Percentiles rank a stretch among this genome's conserved stretches.
Conservation (phyloP, 2,797 vertebrate genomes). For the Sitta carolinensis region DNA sequence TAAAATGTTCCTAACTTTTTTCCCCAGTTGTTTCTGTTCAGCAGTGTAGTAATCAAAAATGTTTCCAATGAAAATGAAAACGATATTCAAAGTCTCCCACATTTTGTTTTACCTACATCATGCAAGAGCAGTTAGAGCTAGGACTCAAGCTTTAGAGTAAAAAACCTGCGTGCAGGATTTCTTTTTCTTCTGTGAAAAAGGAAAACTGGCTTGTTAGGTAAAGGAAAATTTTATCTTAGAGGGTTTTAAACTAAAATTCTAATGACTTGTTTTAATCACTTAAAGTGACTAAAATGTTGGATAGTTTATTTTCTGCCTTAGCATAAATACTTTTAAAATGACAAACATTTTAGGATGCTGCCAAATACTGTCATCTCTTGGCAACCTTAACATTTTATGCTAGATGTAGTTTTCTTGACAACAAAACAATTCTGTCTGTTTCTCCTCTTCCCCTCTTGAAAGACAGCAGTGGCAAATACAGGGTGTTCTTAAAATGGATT, state of each 20-base stretch:
- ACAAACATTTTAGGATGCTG: conserved; percentile 78
- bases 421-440: conserved; percentile 69
- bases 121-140: neutral
- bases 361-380: conserved; percentile 81
- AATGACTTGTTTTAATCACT: conserved; percentile 72
- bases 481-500: conserved; percentile 54
- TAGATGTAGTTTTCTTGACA: conserved; percentile 79
- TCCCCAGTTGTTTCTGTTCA: conserved; percentile 18
- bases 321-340: conserved; percentile 81
- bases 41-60: conserved; percentile 49
- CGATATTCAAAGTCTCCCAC: conserved; percentile 48
- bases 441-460: conserved; percentile 52
- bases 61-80: conserved; percentile 74
- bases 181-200: neutral
- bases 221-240: conserved; percentile 46
- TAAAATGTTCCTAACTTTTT: conserved; percentile 37
- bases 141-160: conserved; percentile 35
- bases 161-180: neutral
- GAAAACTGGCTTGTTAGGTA: conserved; percentile 27
- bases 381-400: conserved; percentile 71
- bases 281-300: conserved; percentile 74
- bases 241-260: conserved; percentile 62
- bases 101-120: conserved; percentile 52
- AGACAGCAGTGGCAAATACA: conserved; percentile 63
- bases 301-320: conserved; percentile 77